Conservation (phyloP, 2,888 invertebrate genomes). For the Microplitis manilae region DNA sequence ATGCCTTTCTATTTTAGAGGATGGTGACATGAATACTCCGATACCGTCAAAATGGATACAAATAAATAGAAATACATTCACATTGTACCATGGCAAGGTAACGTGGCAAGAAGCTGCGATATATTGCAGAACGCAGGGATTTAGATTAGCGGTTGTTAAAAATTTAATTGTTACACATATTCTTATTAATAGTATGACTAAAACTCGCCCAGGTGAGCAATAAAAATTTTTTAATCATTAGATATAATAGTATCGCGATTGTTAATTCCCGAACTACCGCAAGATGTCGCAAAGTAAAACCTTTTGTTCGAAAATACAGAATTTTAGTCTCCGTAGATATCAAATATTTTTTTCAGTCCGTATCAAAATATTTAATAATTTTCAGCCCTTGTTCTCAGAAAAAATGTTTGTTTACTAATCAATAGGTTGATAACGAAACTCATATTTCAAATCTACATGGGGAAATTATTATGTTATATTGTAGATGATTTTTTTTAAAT, state of each 20-base stretch:
- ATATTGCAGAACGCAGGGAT: conserved; percentile 72
- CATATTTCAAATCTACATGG: no score
- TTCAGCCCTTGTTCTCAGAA: no score
- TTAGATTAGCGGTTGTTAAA: conserved; percentile 73
- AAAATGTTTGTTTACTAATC: no score
- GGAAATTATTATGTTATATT: no score
- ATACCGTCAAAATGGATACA: conserved; percentile 55
- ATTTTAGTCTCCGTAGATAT: not conserved
- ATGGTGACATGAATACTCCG: conserved; percentile 49
- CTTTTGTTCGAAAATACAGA: not conserved
- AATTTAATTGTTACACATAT: conserved; percentile 69
- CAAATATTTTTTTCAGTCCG: not conserved
- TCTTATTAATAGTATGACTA: conserved; percentile 54
- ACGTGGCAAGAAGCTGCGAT: conserved; percentile 74
- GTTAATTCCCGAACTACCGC: not conserved
- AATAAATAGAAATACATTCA: conserved; percentile 68
- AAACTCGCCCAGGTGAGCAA: conserved; percentile 53
- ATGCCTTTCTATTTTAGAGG: conserved; percentile 39
- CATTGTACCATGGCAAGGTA: conserved; percentile 71
- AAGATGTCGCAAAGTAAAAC: not conserved
- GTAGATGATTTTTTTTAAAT: not conserved
- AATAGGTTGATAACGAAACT: no score
- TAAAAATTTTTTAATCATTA: not conserved
- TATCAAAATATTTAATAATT: not conserved
- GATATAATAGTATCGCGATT: no score